Evolutionary conservation across 2,888 invertebrate genomes (phyloP), one percentile per base, ranked within the genome.

Genomic region (Drosophila lutescens): DNA sequence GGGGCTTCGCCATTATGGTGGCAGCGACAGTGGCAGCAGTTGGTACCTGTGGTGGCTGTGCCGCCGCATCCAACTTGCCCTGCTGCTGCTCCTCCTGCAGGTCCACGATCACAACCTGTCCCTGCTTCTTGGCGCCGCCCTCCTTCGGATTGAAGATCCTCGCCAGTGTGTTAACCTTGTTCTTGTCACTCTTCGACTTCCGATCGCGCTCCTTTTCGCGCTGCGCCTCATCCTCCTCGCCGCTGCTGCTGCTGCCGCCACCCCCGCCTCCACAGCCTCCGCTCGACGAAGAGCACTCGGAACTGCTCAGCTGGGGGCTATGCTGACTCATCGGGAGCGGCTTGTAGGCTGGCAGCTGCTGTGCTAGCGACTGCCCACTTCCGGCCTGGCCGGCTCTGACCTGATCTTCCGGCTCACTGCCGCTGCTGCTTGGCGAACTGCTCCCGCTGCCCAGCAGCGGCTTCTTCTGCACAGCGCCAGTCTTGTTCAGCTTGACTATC

Each of bases 101-200:
- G 79, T 95, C 96, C 68, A 95, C 94, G 59, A 96, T 94, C 57
- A 96, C 94, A 56, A 96, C 96, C 77, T 95, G 95, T 3, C 95
- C 95, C 89, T 95, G 95, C 60, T 94, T 94, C 79, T 95, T 95
- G 2, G 95, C 95, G 2, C 95, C 95, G 15, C 95, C 95, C 57
- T 95, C 96, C 72, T 96, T 95, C 74, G 95, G 95, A 44, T 94
- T 95, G 88, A 95, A 95, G 56, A 95, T 92, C 85, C 95, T 95
- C 44, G 94, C 92, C 58, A 96, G 90, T 0, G 95, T 95, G 81
- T 94, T 94, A 80, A 93, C 95, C 90, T 95, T 96, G 91, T 95
- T 95, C 86, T 95, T 95, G 90, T 95, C 95, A 92, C 93, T 90
- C 91, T 90, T 89, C 87, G 91, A 90, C 88, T 91, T 92, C 86